Evolutionary conservation across 2,888 invertebrate genomes (phyloP), one percentile per base, ranked within the genome.

Genomic region (Microctonus aethiopoides): DNA sequence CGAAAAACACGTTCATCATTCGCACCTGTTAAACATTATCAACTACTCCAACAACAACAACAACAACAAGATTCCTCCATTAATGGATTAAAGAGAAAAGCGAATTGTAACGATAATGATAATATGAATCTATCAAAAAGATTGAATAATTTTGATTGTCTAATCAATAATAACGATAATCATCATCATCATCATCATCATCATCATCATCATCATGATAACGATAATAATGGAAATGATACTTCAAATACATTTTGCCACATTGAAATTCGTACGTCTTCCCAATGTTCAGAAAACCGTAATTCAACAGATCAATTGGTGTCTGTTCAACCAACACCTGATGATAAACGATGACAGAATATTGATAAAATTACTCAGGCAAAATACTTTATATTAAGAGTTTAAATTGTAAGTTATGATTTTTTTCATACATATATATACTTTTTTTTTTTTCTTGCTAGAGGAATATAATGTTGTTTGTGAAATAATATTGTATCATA

Each of bases 1-100:
- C 77, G 87, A 10, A 87, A 87, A 76, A 87, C 87, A 0, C 79
- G 87, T 22, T 87, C 87, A 0, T 86, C 85, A 0, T 54, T 56
- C n/a, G 84, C 83, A 10, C 82, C 84, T 0, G 70, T 76, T 4
- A 81, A 81, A 59, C 78, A 79, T 32, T 82, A 84, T 9, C 56
- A 29, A 5, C 7, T 5, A 5, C 29, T 6, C 5, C 36, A 36
- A 36, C 41, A 46, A n/a, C 41, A 46, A 16, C 41, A 46, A 36
- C 41, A 46, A n/a, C 41, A 46, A 16, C 41, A 46, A 16, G 41
- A 46, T 6, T 3, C 1, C 7, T 20, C n/a, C 6, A 7, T 71
- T 0, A 75, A 74, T 54, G 73, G 75, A 41, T 56, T 74, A 0
- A 83, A 79, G 51, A 67, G 67, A 52, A 74, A 72, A 69, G 36